These are phyloP conservation scores for Arbacia lixula DNA, from an alignment of 53 echinoderm and acorn worm species.

Conservation along the genomic window DNA sequence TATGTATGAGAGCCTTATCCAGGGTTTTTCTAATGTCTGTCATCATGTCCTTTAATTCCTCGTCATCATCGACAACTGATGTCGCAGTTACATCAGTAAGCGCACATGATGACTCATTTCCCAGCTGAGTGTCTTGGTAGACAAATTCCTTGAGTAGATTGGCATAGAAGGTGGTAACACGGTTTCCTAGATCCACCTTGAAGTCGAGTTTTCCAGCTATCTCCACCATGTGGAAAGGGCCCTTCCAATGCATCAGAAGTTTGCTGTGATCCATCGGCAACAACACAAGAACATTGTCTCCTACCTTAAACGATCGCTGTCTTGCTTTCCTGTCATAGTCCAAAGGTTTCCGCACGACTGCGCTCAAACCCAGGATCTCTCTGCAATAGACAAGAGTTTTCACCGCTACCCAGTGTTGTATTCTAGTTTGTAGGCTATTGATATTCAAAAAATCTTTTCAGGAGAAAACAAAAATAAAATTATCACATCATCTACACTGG, in stretches of 20 bases:
- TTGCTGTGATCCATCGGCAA: constrained; percentile 67
- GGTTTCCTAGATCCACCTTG: constrained; percentile 43
- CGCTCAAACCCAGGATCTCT: too few relatives aligned
- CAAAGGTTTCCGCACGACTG: too few relatives aligned
- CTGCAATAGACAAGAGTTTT: too few relatives aligned
- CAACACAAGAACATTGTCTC: constrained; percentile 61
- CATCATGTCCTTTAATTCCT: too few relatives aligned
- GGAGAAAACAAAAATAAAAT: too few relatives aligned
- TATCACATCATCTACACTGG: too few relatives aligned
- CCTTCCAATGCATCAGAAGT: constrained; percentile 68
- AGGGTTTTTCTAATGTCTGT: too few relatives aligned
- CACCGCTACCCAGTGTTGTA: too few relatives aligned
- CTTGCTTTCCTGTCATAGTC: constrained; percentile 45
- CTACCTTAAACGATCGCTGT: constrained; percentile 54
- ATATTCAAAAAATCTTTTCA: too few relatives aligned
- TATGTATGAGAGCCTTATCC: background rate
- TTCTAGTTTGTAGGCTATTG: too few relatives aligned
- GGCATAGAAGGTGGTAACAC: constrained; percentile 50
- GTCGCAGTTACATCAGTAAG: background rate
- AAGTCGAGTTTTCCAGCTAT: constrained; percentile 42
- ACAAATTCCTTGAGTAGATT: constrained; percentile 50
- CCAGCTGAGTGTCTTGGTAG: background rate
- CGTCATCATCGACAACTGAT: background rate
- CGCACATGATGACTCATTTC: background rate
- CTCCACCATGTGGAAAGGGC: constrained; percentile 59